Conservation (phyloP, 2,113 vertebrate genomes). For the Limanda limanda region DNA sequence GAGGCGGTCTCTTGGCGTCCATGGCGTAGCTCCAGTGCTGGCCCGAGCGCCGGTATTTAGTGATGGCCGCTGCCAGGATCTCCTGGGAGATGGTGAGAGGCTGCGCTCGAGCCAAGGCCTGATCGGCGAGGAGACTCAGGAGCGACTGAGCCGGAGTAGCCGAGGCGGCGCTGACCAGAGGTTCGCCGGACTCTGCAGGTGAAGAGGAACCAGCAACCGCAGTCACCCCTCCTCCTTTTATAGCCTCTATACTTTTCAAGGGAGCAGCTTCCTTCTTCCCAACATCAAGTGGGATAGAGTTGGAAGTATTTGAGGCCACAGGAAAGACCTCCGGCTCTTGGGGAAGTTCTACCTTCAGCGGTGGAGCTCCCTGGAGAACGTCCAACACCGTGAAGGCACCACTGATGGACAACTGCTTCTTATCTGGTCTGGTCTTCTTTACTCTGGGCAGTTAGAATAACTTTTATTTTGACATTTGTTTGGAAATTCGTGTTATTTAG, state of each 20-base stretch:
- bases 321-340: conserved; percentile 74
- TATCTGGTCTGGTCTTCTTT: conserved; percentile 59
- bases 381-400: conserved; percentile 11
- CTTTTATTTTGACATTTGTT: too few species aligned
- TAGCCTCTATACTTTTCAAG: conserved; percentile 57
- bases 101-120: conserved; percentile 40
- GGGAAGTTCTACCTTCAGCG: conserved; percentile 41
- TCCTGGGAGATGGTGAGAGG: conserved; percentile 17
- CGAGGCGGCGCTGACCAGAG: neutral
- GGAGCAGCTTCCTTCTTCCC: conserved; percentile 81
- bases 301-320: conserved; percentile 72
- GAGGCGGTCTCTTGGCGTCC: conserved; percentile 69
- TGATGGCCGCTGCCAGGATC: conserved; percentile 45
- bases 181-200: conserved; percentile 41
- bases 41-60: conserved; percentile 29
- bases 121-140: conserved; percentile 57
- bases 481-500: too few species aligned
- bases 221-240: conserved; percentile 1
- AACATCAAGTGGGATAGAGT: conserved; percentile 75
- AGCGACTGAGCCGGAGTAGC: conserved; percentile 2
- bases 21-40: conserved; percentile 25
- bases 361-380: conserved; percentile 43
- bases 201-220: conserved; percentile 68
- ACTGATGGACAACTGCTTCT: conserved; percentile 27
- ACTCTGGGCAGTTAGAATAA: conserved; percentile 28